These are phyloP conservation scores for Pollachius pollachius DNA, from an alignment of 2,113 vertebrate species.

Conservation along the genomic window DNA sequence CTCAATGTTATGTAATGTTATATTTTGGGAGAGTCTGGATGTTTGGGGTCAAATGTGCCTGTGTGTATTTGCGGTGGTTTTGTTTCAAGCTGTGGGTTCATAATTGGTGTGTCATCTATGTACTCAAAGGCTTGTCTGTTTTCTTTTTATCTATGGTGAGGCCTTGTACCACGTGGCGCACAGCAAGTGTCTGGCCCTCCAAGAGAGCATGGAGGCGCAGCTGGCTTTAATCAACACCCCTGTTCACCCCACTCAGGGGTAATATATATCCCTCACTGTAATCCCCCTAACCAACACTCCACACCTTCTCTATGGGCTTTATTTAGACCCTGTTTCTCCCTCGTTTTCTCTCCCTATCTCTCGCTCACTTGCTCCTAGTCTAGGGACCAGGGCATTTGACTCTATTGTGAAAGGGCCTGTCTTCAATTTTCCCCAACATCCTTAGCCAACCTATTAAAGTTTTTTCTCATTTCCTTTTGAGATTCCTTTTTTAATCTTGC, in stretches of 20 bases:
- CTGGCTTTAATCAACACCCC: slow-evolving; percentile 66
- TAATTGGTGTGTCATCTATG: not conserved
- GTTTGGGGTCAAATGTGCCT: not conserved
- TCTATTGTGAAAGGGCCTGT: no score
- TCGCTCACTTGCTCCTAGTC: no score
- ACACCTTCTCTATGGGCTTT: not conserved
- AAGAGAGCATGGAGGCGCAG: slow-evolving; percentile 44
- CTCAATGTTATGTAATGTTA: no score
- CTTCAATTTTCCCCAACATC: no score
- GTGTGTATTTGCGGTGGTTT: not conserved
- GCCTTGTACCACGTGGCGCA: slow-evolving; percentile 34
- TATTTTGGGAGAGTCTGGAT: no score
- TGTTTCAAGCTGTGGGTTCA: not conserved
- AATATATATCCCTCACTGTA: slow-evolving; percentile 53
- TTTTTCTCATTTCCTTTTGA: no score
- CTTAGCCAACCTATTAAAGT: no score
- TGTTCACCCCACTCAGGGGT: slow-evolving; percentile 42
- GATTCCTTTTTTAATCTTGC: no score
- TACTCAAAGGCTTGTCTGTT: not conserved
- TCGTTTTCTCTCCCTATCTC: not conserved
- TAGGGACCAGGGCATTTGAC: no score
- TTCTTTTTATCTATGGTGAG: slow-evolving; percentile 27
- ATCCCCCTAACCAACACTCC: slow-evolving; percentile 40
- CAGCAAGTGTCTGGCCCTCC: slow-evolving; percentile 1
- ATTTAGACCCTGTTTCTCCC: no score